Conservation (phyloP, 2,113 vertebrate genomes). For the Rallus limicola region DNA sequence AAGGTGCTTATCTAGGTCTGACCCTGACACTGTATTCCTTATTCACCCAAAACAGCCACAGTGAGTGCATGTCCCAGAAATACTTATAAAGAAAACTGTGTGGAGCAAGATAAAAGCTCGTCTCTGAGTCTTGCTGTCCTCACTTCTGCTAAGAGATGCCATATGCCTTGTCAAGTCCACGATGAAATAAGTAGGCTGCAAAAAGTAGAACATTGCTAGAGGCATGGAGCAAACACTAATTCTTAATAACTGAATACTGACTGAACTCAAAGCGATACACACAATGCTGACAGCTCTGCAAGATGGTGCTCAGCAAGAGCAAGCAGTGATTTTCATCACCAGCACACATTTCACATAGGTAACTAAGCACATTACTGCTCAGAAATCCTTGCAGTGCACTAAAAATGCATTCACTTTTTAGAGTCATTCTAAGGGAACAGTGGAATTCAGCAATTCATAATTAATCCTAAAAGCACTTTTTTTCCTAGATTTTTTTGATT, state of each 20-base stretch:
- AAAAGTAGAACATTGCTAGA: conserved; percentile 39
- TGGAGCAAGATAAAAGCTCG: background rate
- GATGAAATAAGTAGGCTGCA: conserved; percentile 19
- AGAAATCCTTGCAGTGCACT: conserved; percentile 22
- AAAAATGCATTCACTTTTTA: conserved; percentile 13
- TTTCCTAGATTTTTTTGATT: background rate
- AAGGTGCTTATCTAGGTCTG: background rate
- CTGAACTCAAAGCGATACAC: background rate
- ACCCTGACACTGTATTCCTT: background rate
- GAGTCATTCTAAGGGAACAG: background rate
- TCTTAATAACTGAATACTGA: conserved; percentile 23
- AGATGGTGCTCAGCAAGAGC: conserved; percentile 1
- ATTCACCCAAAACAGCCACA: background rate
- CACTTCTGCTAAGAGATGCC: background rate
- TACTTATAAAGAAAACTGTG: background rate
- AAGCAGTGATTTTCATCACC: background rate
- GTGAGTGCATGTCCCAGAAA: background rate
- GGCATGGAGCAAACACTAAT: conserved; percentile 24
- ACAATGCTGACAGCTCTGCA: background rate
- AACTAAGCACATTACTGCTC: conserved; percentile 10
- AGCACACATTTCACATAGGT: conserved; percentile 12
- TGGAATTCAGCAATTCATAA: conserved; percentile 30
- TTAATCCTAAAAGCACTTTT: conserved; percentile 30
- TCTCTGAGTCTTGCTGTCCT: background rate
- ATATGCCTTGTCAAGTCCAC: background rate